Evolutionary conservation across 2,797 vertebrate genomes (phyloP).

Genomic region (Megalops cyprinoides): DNA sequence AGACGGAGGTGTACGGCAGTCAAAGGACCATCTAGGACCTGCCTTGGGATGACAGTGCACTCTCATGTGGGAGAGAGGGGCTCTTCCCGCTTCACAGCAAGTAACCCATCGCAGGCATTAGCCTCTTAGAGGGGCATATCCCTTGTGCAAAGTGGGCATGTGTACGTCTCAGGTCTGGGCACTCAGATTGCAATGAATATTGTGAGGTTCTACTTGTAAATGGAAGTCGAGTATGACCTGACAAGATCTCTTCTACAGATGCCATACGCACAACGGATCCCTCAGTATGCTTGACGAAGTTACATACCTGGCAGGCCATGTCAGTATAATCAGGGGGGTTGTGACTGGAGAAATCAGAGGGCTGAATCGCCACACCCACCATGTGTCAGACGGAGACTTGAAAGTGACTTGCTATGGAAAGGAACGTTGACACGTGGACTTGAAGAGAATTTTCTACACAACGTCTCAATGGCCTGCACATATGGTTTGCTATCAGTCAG

Average conservation of each 20-base stretch:
- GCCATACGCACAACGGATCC: no score
- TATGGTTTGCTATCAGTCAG: background rate
- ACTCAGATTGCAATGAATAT: no score
- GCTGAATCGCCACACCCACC: background rate
- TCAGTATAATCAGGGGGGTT: background rate
- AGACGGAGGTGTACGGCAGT: background rate
- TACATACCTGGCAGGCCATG: slow-evolving; percentile 9
- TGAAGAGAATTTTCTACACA: slow-evolving; percentile 1
- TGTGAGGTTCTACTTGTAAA: no score
- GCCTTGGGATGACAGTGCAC: background rate
- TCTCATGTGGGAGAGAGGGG: background rate
- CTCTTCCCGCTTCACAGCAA: no score
- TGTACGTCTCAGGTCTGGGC: no score
- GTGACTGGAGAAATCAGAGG: slow-evolving; percentile 8
- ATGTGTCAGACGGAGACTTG: background rate
- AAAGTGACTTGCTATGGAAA: background rate
- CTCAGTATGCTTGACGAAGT: no score
- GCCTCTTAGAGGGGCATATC: no score
- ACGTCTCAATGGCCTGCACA: slow-evolving; percentile 12
- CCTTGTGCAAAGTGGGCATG: no score
- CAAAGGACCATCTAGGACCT: background rate
- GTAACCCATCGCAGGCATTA: background rate
- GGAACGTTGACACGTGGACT: slow-evolving; percentile 13
- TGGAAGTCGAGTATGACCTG: no score
- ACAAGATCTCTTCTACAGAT: no score